Evolutionary conservation across 2,888 invertebrate genomes (phyloP).

Genomic region (Unio pictorum): DNA sequence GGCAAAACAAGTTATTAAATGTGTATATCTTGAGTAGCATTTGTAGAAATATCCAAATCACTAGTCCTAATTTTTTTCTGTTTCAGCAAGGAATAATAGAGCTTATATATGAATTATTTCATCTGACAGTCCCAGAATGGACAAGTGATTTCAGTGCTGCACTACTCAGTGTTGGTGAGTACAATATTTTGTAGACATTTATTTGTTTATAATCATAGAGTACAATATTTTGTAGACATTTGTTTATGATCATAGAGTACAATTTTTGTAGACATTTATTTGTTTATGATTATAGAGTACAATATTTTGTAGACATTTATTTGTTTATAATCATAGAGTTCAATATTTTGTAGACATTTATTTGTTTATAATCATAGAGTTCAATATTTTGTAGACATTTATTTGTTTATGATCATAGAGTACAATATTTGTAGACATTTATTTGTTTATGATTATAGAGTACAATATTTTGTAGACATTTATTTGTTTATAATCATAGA

Average conservation of each 20-base stretch:
- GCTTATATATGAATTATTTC: conserved; percentile 90
- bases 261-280: too few species aligned
- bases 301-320: not conserved
- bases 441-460: too few species aligned
- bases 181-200: not conserved
- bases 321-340: too few species aligned
- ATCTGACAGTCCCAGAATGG: conserved; percentile 89
- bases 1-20: not conserved
- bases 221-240: too few species aligned
- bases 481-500: too few species aligned
- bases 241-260: too few species aligned
- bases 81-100: conserved; percentile 91
- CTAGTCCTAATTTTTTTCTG: conserved; percentile 1
- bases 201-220: not conserved
- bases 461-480: too few species aligned
- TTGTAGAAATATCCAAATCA: not conserved
- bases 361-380: too few species aligned
- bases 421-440: conserved; percentile 4
- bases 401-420: too few species aligned
- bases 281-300: too few species aligned
- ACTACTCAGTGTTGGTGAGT: conserved; percentile 80
- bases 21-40: not conserved
- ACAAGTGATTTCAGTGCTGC: conserved; percentile 93
- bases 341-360: too few species aligned
- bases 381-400: too few species aligned